A percentile compares a stretch with the other conserved stretches of the same genome.
Evolutionary conservation across 92 coral and sea anemone species (phyloP).

Genomic region (Micromussa lordhowensis): DNA sequence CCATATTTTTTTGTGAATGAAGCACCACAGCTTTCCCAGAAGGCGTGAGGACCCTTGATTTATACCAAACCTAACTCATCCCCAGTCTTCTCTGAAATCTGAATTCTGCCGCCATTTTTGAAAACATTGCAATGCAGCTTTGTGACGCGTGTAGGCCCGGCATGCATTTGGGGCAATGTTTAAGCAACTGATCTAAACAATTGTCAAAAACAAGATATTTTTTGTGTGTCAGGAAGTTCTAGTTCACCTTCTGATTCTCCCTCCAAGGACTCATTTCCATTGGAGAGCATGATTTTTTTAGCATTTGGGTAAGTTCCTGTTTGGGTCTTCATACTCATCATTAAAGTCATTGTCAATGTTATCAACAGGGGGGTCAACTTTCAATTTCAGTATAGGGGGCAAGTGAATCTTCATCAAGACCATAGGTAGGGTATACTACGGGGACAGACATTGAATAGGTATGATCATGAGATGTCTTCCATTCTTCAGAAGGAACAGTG

Average conservation of each 20-base stretch:
- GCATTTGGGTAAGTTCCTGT: constrained; percentile 12
- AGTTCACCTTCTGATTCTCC: not conserved
- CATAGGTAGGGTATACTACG: constrained; percentile 22
- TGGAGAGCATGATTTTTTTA: not conserved
- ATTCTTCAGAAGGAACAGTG: constrained; percentile 10
- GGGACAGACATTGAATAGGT: constrained; percentile 18
- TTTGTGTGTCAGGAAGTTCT: constrained; percentile 10
- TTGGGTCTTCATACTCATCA: constrained; percentile 24
- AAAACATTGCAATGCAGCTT: constrained; percentile 37
- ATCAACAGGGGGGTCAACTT: constrained; percentile 9
- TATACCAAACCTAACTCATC: constrained; percentile 19
- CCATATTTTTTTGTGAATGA: constrained; percentile 9
- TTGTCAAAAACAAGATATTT: not conserved
- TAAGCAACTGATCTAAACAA: constrained; percentile 20
- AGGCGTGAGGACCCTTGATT: constrained; percentile 29
- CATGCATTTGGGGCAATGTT: not conserved
- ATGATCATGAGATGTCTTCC: constrained; percentile 28
- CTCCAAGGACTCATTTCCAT: not conserved
- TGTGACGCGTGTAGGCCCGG: constrained; percentile 17
- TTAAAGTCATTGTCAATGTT: constrained; percentile 1
- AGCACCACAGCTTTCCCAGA: constrained; percentile 38
- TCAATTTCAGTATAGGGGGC: not conserved
- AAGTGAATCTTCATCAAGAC: constrained; percentile 2
- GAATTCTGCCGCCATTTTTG: constrained; percentile 44
- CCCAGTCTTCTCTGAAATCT: constrained; percentile 37